Percentiles rank a stretch among this genome's conserved stretches.
Evolutionary conservation across 2,113 vertebrate species (phyloP).

Genomic region (Mellivora capensis): DNA sequence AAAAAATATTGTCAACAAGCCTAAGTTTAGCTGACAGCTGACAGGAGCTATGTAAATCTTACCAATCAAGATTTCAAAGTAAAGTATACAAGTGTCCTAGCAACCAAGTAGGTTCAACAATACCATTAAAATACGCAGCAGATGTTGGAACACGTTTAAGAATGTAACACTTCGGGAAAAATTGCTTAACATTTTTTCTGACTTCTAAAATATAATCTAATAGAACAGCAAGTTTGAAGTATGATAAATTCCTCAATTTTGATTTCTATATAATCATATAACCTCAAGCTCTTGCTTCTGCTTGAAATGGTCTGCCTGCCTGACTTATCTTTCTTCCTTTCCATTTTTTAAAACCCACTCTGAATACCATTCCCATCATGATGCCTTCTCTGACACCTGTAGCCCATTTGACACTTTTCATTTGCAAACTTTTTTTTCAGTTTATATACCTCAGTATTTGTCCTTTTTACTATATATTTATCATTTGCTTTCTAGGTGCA

Average conservation of each 20-base stretch:
- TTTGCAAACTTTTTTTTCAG: not conserved
- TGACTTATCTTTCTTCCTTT: not conserved
- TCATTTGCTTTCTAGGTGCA: not conserved
- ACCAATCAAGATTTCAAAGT: conserved; percentile 34
- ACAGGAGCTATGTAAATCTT: conserved; percentile 17
- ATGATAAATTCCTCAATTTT: not conserved
- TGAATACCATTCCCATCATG: not conserved
- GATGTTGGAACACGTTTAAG: conserved; percentile 38
- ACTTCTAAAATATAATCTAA: conserved; percentile 35
- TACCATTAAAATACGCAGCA: not conserved
- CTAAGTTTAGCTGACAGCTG: conserved; percentile 38
- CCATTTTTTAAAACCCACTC: conserved; percentile 15
- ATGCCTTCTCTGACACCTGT: not conserved
- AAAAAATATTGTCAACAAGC: conserved; percentile 5
- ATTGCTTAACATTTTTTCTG: conserved; percentile 25
- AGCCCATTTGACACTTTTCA: not conserved
- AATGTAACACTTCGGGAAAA: not conserved
- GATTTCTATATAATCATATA: not conserved
- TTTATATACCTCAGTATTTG: not conserved
- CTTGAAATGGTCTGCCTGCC: not conserved
- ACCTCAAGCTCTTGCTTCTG: not conserved
- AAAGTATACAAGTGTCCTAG: not conserved
- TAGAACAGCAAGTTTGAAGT: not conserved
- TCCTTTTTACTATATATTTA: not conserved
- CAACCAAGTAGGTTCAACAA: conserved; percentile 19